A percentile compares a stretch with the other conserved stretches of the same genome.
phyloP scores from a whole-genome alignment of 2,113 vertebrate species.

The Mastomys natalensis region DNA sequence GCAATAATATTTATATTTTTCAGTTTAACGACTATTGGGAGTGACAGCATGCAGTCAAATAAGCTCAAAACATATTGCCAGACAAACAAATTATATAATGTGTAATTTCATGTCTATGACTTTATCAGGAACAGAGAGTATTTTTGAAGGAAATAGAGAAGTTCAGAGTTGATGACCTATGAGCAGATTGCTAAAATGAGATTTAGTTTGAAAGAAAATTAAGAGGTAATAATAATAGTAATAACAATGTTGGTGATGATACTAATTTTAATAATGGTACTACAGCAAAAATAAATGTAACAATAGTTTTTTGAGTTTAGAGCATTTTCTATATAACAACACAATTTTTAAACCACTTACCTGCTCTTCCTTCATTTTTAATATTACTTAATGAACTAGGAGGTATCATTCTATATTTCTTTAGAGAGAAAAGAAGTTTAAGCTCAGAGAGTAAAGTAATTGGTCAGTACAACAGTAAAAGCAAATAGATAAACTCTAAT shows the following conservation, averaged over 20 bases:
- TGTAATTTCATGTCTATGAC: background rate
- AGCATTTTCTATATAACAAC: background rate
- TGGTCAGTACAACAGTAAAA: background rate
- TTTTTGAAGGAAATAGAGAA: background rate
- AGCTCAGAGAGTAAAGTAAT: background rate
- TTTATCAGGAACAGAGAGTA: background rate
- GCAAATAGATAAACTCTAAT: background rate
- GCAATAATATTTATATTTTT: slow-evolving; percentile 15
- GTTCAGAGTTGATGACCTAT: background rate
- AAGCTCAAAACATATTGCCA: background rate
- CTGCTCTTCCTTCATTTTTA: background rate
- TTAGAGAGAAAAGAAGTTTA: background rate
- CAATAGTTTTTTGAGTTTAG: background rate
- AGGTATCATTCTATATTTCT: background rate
- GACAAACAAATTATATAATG: background rate
- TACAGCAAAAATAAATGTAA: background rate
- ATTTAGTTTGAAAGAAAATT: background rate
- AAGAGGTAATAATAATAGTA: background rate
- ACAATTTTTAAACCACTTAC: background rate
- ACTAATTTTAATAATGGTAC: slow-evolving; percentile 34
- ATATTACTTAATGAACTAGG: background rate
- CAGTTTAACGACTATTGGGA: background rate
- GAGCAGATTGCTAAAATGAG: slow-evolving; percentile 19
- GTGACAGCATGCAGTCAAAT: background rate
- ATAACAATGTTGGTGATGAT: background rate